phyloP scores from a whole-genome alignment of 1,140 invertebrate species.

The Aphelinus certus region DNA sequence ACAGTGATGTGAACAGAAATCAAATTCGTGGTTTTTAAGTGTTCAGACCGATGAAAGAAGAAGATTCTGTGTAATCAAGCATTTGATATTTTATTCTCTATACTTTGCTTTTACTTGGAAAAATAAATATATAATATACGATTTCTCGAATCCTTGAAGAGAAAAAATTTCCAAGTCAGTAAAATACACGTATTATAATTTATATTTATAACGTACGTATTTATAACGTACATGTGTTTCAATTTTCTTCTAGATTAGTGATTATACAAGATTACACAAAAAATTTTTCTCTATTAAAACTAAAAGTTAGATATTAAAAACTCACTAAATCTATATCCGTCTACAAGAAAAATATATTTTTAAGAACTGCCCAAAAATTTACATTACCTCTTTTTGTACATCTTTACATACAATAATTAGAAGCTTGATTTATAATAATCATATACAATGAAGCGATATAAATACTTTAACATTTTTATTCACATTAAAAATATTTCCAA shows the following conservation, averaged over 20 bases:
- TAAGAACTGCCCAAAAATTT: constrained; percentile 28
- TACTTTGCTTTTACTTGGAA: background rate
- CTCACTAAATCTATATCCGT: constrained; percentile 13
- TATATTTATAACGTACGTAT: background rate
- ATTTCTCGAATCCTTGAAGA: background rate
- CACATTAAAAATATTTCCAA: constrained; percentile 29
- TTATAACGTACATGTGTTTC: too few relatives aligned
- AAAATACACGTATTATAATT: background rate
- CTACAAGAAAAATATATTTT: constrained; percentile 29
- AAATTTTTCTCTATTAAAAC: constrained; percentile 1
- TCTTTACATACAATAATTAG: constrained; percentile 28
- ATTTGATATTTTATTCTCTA: too few relatives aligned
- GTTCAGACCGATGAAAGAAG: constrained; percentile 2
- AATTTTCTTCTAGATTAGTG: background rate
- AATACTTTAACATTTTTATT: constrained; percentile 20
- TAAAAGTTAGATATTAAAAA: constrained; percentile 11
- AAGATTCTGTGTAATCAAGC: background rate
- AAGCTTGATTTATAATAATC: constrained; percentile 6
- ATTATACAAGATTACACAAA: background rate
- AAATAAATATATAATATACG: constrained; percentile 13
- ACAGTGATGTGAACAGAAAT: constrained; percentile 5
- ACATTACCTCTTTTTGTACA: constrained; percentile 24
- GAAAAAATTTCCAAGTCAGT: background rate
- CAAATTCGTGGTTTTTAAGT: constrained; percentile 10
- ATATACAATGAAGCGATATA: constrained; percentile 19